Percentiles rank a stretch among this genome's conserved stretches.
Evolutionary conservation across 2,113 vertebrate species (phyloP).

Genomic region (Alouatta palliata): DNA sequence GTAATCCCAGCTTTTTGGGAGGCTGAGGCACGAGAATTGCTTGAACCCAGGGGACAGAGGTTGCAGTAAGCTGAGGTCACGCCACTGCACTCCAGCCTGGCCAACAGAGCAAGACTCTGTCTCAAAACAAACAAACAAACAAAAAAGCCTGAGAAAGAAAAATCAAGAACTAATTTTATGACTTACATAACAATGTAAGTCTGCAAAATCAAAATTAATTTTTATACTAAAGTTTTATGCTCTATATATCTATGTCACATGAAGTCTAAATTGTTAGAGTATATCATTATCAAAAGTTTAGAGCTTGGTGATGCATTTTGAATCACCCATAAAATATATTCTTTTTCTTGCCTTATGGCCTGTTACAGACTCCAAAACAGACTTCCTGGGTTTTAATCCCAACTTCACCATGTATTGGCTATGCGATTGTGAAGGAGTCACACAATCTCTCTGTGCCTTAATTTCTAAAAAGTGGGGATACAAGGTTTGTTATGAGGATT

Average conservation of each 20-base stretch:
- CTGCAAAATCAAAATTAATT: background rate
- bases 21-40: no score
- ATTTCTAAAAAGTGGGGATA: slow-evolving; percentile 9
- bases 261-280: background rate
- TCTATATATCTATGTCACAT: background rate
- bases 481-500: background rate
- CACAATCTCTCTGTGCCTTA: background rate
- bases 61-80: no score
- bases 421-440: background rate
- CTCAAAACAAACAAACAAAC: no score
- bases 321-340: background rate
- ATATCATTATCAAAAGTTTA: slow-evolving; percentile 15
- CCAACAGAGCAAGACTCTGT: no score
- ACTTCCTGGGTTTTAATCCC: background rate
- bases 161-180: background rate
- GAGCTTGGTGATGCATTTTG: background rate
- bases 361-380: background rate
- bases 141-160: background rate
- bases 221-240: background rate
- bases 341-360: background rate
- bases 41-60: no score
- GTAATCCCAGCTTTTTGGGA: no score
- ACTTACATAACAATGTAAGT: background rate
- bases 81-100: no score
- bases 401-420: background rate